A percentile compares a stretch with the other conserved stretches of the same genome.
phyloP scores from a whole-genome alignment of 2,888 invertebrate genomes.

The Clanis bilineata region DNA sequence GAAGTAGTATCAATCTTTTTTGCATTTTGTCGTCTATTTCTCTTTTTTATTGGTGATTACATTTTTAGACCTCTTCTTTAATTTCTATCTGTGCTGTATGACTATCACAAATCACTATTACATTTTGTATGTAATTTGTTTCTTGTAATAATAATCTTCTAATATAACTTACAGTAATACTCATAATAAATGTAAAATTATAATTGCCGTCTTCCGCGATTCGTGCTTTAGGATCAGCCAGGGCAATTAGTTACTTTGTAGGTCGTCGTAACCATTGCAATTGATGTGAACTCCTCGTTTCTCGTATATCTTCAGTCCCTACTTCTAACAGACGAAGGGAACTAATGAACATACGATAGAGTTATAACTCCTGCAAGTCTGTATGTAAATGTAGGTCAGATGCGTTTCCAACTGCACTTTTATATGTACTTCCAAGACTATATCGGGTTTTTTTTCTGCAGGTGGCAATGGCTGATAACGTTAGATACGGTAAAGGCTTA shows the following conservation, averaged over 20 bases:
- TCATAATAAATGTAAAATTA: neutral
- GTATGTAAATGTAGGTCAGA: neutral
- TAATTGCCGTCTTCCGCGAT: neutral
- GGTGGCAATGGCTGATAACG: neutral
- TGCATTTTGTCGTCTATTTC: neutral
- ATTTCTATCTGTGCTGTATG: no score
- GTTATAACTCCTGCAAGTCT: neutral
- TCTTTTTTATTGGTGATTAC: no score
- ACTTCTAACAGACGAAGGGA: neutral
- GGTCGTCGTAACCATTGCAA: neutral
- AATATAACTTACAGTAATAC: neutral
- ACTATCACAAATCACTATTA: no score
- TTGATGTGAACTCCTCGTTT: neutral
- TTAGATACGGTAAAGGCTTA: neutral
- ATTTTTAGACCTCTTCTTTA: no score
- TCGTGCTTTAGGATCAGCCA: neutral
- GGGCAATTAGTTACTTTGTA: neutral
- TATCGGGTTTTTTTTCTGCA: neutral
- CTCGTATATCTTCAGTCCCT: neutral
- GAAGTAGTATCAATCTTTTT: neutral
- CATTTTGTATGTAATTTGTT: no score
- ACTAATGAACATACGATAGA: neutral
- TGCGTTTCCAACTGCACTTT: neutral
- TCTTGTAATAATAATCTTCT: no score
- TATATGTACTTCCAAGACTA: neutral